phyloP scores from a whole-genome alignment of 2,797 vertebrate species.

The Thunnus albacares region DNA sequence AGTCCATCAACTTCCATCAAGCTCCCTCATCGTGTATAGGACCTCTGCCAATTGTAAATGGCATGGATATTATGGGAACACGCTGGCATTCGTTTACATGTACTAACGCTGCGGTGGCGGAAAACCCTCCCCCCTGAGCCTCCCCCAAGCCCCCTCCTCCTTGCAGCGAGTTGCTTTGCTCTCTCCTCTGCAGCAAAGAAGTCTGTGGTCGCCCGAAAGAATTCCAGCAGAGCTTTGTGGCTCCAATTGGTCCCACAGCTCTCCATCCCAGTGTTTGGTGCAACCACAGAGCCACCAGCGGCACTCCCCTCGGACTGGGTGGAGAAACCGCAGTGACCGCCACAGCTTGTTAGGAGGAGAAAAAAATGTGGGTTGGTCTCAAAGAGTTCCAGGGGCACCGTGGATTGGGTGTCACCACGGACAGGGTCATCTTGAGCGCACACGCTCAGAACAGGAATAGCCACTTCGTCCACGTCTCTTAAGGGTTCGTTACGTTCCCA shows the following conservation, averaged over 20 bases:
- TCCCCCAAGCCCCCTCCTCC: slow-evolving; percentile 81
- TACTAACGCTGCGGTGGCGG: slow-evolving; percentile 86
- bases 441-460: slow-evolving; percentile 88
- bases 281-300: not conserved
- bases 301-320: slow-evolving; percentile 58
- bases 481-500: slow-evolving; percentile 90
- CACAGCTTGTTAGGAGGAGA: slow-evolving; percentile 84
- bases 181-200: slow-evolving; percentile 88
- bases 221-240: slow-evolving; percentile 87
- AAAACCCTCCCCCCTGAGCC: slow-evolving; percentile 72
- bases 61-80: slow-evolving; percentile 90
- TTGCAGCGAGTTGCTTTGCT: slow-evolving; percentile 81
- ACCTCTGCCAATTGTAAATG: slow-evolving; percentile 90
- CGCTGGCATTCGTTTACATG: slow-evolving; percentile 83
- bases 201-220: slow-evolving; percentile 88
- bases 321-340: slow-evolving; percentile 90
- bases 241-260: slow-evolving; percentile 80
- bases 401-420: slow-evolving; percentile 82
- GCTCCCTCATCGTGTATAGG: slow-evolving; percentile 87
- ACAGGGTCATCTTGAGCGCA: slow-evolving; percentile 88
- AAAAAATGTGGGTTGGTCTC: slow-evolving; percentile 91
- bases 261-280: slow-evolving; percentile 24
- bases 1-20: slow-evolving; percentile 43
- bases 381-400: slow-evolving; percentile 88
- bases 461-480: slow-evolving; percentile 89